Evolutionary conservation across 1,140 invertebrate species (phyloP).

Genomic region (Pseudomyrmex sp.): DNA sequence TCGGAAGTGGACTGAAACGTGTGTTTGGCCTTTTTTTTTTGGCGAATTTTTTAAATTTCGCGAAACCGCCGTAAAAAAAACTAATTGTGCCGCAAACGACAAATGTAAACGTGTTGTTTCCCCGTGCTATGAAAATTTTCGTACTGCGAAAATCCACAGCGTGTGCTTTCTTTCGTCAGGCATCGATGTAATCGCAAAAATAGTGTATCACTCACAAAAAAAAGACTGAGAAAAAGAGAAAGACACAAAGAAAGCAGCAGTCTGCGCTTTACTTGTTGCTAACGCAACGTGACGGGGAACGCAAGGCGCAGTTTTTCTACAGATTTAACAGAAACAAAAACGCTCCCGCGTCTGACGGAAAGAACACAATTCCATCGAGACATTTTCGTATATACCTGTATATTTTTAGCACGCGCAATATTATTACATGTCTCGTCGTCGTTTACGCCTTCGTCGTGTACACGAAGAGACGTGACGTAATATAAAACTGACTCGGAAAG

Average conservation of each 20-base stretch:
- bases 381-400: background rate
- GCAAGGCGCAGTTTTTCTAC: background rate
- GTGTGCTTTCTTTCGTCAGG: slow-evolving; percentile 3
- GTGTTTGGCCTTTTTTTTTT: background rate
- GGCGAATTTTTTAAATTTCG: too few species aligned
- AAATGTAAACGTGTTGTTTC: background rate
- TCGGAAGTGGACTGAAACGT: background rate
- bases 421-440: background rate
- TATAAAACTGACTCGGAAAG: background rate
- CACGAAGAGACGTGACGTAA: background rate
- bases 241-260: background rate
- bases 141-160: background rate
- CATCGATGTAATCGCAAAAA: slow-evolving; percentile 12
- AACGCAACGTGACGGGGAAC: background rate
- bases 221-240: too few species aligned
- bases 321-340: slow-evolving; percentile 38
- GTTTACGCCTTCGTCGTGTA: background rate
- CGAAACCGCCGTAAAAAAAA: background rate
- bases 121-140: background rate
- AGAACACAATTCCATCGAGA: slow-evolving; percentile 29
- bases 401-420: too few species aligned
- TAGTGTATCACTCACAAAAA: too few species aligned
- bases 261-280: slow-evolving; percentile 32
- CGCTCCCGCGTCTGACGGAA: background rate
- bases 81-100: background rate